These are phyloP conservation scores for Aeoliscus strigatus DNA, from an alignment of 2,797 vertebrate genomes.

Conservation along the genomic window DNA sequence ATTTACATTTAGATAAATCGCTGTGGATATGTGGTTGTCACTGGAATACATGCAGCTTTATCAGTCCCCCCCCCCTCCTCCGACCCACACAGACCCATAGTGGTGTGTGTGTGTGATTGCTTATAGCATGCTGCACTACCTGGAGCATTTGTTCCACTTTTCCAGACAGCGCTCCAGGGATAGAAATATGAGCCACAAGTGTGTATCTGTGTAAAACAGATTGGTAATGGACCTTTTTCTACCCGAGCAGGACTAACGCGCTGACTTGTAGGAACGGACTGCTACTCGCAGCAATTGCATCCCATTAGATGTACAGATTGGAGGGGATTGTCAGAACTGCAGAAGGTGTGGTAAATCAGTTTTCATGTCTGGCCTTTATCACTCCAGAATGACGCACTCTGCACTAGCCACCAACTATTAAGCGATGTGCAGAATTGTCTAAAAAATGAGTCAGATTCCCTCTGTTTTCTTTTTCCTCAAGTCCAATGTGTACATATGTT, in stretches of 20 bases:
- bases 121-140: conserved; percentile 32
- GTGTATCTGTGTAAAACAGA: conserved; percentile 28
- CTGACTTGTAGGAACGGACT: conserved; percentile 44
- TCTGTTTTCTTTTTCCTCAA: too few species aligned
- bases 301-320: conserved; percentile 25
- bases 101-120: conserved; percentile 11
- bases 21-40: conserved; percentile 60
- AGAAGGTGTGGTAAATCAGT: conserved; percentile 9
- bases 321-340: conserved; percentile 10
- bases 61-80: conserved; percentile 42
- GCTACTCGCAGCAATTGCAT: conserved; percentile 18
- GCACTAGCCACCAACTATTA: too few species aligned
- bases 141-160: conserved; percentile 57
- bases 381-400: too few species aligned
- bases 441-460: too few species aligned
- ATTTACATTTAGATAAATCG: conserved; percentile 76
- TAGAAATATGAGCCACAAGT: conserved; percentile 37
- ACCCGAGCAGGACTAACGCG: conserved; percentile 24
- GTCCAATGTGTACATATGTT: too few species aligned
- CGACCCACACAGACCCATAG: conserved; percentile 34
- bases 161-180: conserved; percentile 30
- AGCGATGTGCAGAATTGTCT: too few species aligned
- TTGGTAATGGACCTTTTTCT: conserved; percentile 37
- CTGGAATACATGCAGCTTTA: conserved; percentile 62
- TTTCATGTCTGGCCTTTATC: too few species aligned